Evolutionary conservation across 2,113 vertebrate species (phyloP).

Genomic region (Raja brachyura): DNA sequence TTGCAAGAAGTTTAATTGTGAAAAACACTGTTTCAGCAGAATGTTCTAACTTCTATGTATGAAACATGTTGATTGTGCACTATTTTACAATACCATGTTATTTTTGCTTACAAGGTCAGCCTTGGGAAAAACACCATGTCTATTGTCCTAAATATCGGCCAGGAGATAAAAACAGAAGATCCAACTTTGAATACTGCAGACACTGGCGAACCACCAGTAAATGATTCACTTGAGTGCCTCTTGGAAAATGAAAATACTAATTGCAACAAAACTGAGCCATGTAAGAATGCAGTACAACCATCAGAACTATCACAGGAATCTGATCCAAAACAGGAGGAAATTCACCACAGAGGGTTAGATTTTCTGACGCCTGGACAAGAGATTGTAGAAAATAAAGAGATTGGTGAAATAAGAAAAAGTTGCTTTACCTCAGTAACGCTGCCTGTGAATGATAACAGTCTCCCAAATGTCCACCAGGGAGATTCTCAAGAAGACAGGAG

Average conservation of each 20-base stretch:
- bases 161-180: slow-evolving; percentile 16
- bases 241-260: background rate
- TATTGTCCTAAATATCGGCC: background rate
- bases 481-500: slow-evolving; percentile 43
- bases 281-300: background rate
- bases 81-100: background rate
- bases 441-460: slow-evolving; percentile 40
- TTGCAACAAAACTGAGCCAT: background rate
- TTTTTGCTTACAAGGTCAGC: background rate
- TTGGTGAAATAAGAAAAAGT: background rate
- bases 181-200: background rate
- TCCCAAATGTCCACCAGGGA: slow-evolving; percentile 28
- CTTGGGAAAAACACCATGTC: background rate
- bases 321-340: background rate
- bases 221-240: background rate
- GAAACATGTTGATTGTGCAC: background rate
- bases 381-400: background rate
- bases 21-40: background rate
- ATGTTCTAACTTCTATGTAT: background rate
- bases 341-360: background rate
- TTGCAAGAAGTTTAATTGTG: background rate
- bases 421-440: no score
- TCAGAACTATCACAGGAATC: background rate
- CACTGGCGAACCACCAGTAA: background rate
- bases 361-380: background rate